A percentile compares a stretch with the other conserved stretches of the same genome.
Conservation (phyloP, 2,113 vertebrate species). For the Setophaga petechia region DNA sequence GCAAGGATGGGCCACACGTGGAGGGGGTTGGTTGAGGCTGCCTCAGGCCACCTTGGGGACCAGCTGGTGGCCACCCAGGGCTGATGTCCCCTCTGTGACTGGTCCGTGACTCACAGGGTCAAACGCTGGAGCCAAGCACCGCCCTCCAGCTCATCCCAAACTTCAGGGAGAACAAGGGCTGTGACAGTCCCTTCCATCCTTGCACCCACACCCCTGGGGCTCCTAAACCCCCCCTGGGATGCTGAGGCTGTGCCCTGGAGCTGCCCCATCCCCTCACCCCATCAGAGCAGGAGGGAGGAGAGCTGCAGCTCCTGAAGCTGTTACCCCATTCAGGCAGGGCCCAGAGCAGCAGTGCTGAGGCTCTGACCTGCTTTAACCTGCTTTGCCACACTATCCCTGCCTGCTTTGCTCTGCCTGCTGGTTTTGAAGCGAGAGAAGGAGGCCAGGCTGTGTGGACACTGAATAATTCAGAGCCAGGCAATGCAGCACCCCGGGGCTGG, state of each 20-base stretch:
- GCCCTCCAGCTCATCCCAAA: not conserved
- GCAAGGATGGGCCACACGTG: not conserved
- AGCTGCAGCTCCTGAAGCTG: not conserved
- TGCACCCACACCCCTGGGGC: not conserved
- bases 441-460: not conserved
- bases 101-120: not conserved
- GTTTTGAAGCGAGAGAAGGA: conserved; percentile 2
- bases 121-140: not conserved
- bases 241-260: not conserved
- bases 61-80: not conserved
- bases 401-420: not conserved
- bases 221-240: not conserved
- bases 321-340: not conserved
- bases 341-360: not conserved
- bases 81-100: not conserved
- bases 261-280: not conserved
- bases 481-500: not conserved
- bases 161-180: not conserved
- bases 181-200: not conserved
- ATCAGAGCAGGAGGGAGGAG: not conserved
- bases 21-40: not conserved
- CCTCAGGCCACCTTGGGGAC: rapidly evolving
- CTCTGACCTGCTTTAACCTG: conserved; percentile 30
- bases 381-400: not conserved
- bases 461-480: conserved; percentile 64